Base-by-base conservation (phyloP, 1,140 invertebrate species). In the Neuroterus valhalla region DNA sequence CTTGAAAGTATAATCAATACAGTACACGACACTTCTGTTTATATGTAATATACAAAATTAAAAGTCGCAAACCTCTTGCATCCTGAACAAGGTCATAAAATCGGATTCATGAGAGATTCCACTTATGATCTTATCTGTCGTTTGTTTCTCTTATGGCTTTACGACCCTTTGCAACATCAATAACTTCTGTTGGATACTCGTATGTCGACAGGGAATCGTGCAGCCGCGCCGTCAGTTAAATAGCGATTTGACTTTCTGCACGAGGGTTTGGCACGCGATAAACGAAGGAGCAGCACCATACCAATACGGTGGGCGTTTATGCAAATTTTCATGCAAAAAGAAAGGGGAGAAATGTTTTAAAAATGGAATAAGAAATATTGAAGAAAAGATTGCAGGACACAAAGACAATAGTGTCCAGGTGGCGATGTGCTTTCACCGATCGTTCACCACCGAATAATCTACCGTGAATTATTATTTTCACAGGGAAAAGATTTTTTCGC, bases 221-320 rank as follows among this genome's bases (percentile, higher is more conserved):
- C 55, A 23, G 55, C 55, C 23, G 55, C 55, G 14, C 55, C 23
- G 26, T 62, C 26, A 14, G 19, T 62, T 62, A 62, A 62, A 62
- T 38, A 26, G 71, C 48, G 46, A 67, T 45, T 21, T 68, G 68
- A 70, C 44, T 77, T 70, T 62, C 46, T 62, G 17, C 31, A 66
- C 72, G 55, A 50, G 44, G 55, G 72, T 75, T 75, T 68, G 66
- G 42, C 76, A 73, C 71, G 73, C 68, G 72, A 80, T 62, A 72
- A 55, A 68, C 17, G 42, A 45, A 42, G 52, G 69, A 12, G 45
- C 50, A 55, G 23, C 52, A 23, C 21, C 26, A 15, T 31, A 4
- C 23, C 23, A 31, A 75, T 69, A 74, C 48, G 68, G 81, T 81
- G 78, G 80, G 80, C 74, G 83, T 84, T 79, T 75, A 78, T 82